Evolutionary conservation across 1,140 invertebrate species (phyloP), one percentile per base, ranked within the genome.

Genomic region (Heliconius melpomene): DNA sequence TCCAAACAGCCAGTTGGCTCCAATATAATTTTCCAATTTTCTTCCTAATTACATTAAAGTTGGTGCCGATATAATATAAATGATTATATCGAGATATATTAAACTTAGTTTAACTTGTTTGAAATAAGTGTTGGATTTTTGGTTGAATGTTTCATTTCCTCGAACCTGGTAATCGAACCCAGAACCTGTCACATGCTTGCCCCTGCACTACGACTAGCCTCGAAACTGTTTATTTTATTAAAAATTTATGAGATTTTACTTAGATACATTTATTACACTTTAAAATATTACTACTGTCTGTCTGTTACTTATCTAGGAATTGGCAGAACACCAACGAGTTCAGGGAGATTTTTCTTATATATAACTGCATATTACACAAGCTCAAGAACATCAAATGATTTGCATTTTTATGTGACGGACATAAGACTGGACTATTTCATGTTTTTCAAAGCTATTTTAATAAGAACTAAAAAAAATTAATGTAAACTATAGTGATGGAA

Each of bases 11-110:
- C 60, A 66, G 60, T 66, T 54, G 75, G 75, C 75, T 70, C 66
- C 23, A 71, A 76, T 76, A 76, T 76, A 76, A 76, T 76, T 76
- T 76, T 70, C 75, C 75, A 76, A 76, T 76, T 70, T 76, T 40
- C 75, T 38, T 46, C 75, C 36, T 76, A 70, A 76, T 76, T 76
- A 76, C 36, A 71, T 70, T 50, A 70, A 76, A 76, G 23, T 76
- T 70, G n/a, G 23, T 18, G 57, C 38, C 60, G 11, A 66, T 66
- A 57, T 76, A 38, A 38, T 75, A 60, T 29, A 54, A 78, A 78
- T 72, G 54, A 78, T 72, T 76, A 76, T 71, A 71, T 70, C 26
- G 57, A 76, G 54, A 40, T 70, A 7, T 76, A 50, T 76, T 29
- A 7, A 76, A 76, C 57, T 66, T 26, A 9, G 9, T 66, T 66